Evolutionary conservation across 2,113 vertebrate genomes (phyloP).

Genomic region (Cariama cristata): DNA sequence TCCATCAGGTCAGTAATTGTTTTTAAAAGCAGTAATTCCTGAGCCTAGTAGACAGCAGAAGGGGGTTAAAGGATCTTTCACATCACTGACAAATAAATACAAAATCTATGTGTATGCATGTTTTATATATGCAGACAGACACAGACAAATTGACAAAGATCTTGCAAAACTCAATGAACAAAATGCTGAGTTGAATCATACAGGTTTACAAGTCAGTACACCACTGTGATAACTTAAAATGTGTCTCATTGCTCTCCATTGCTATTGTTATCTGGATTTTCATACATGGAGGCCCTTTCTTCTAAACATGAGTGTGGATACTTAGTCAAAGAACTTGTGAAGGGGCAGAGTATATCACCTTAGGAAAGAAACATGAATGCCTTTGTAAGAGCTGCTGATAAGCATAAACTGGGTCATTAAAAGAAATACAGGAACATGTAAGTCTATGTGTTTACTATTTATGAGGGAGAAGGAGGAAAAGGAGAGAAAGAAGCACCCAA

Average conservation of each 20-base stretch:
- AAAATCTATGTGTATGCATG: not conserved
- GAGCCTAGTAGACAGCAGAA: not conserved
- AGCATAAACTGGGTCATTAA: not conserved
- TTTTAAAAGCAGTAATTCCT: not conserved
- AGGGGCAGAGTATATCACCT: not conserved
- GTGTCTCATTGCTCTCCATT: fast-evolving
- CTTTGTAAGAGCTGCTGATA: not conserved
- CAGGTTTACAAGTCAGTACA: not conserved
- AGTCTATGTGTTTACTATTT: not conserved
- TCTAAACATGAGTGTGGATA: not conserved
- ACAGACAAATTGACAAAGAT: not conserved
- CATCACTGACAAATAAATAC: not conserved
- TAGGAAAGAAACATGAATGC: not conserved
- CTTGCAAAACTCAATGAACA: not conserved
- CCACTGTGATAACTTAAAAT: not conserved
- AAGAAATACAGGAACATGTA: not conserved
- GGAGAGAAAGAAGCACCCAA: not conserved
- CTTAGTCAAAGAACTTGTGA: not conserved
- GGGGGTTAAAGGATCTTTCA: not conserved
- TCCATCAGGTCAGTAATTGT: not conserved
- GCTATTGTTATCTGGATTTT: not conserved
- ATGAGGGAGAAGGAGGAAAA: not conserved
- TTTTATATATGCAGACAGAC: not conserved
- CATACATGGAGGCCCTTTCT: not conserved
- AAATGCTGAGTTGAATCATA: not conserved